Conservation (phyloP, 2,113 vertebrate genomes). For the Coregonus clupeaformis region DNA sequence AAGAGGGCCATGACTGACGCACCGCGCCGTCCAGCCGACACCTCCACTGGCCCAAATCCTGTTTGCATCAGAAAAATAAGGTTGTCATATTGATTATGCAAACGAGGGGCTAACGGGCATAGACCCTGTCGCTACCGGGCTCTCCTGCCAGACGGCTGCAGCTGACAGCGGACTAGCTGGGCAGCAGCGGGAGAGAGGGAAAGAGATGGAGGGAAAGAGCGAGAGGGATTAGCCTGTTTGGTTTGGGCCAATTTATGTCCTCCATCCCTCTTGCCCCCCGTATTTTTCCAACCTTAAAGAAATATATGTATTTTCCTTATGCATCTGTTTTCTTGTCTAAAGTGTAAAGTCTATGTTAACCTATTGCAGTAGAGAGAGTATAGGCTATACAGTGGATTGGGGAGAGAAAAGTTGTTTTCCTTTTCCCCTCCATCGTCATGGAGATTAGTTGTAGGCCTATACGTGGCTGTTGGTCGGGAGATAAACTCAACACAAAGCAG, state of each 20-base stretch:
- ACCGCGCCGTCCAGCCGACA: constrained; percentile 59
- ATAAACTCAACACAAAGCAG: no score
- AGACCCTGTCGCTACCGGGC: constrained; percentile 62
- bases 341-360: no score
- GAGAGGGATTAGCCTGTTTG: constrained; percentile 66
- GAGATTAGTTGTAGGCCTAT: no score
- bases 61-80: constrained; percentile 99
- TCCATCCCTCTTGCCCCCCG: constrained; percentile 10
- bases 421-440: no score
- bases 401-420: no score
- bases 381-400: no score
- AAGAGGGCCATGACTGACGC: constrained; percentile 96
- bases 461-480: no score
- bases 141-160: constrained; percentile 80
- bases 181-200: constrained; percentile 57
- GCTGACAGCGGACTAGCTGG: constrained; percentile 67
- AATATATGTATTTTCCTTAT: no score
- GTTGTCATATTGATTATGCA: constrained; percentile 99
- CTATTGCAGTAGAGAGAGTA: no score
- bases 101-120: constrained; percentile 78
- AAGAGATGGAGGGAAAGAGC: constrained; percentile 83
- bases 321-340: no score
- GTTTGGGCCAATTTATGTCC: no score
- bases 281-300: no score
- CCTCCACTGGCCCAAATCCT: constrained; percentile 90